Evolutionary conservation across 2,888 invertebrate species (phyloP), one percentile per base, ranked within the genome.

Genomic region (Xanthia icteritia): DNA sequence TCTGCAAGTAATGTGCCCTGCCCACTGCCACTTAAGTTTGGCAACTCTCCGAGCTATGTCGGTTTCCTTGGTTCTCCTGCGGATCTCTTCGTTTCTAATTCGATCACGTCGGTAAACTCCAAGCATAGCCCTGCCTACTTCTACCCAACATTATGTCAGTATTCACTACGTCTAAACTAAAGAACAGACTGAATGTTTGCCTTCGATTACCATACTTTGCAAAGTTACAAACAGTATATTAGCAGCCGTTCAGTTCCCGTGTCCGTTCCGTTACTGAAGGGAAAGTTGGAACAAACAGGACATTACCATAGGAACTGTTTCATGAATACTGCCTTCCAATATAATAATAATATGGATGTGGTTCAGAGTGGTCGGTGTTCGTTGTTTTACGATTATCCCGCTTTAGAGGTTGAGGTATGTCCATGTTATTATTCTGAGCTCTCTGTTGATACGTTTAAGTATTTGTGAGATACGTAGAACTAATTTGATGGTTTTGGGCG

Each of bases 191-290:
- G 48, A 39, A 54, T 36, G 66, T 84, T 70, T 45, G 64, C 15
- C 15, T 68, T 45, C 23, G 23, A 80, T 84, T 80, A 71, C 42
- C 81, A 84, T 84, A 72, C 23, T 36, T 23, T 15, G 83, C 83
- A 77, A 51, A 23, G 23, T 51, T 9, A 9, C 51, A 51, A 51
- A 36, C 58, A 15, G 48, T 20, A n/a, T 23, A 42, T 58, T 56
- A 51, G 64, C 56, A 58, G 8, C 27, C 20, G 82, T 13, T 36
- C 65, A 54, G 45, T 58, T n/a, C 51, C 36, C 51, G 58, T 9
- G 76, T 48, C 39, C 42, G 51, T 5, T 27, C 51, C 42, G 20
- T 5, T 23, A 39, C 76, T 0, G 63, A 56, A 13, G 39, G 56
- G 79, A 79, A 79, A 79, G 79, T 83, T 66, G 31, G 13, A 81